Percentiles rank a stretch among this genome's conserved stretches.
Evolutionary conservation across 1,140 invertebrate genomes (phyloP).

Genomic region (Episyrphus balteatus): DNA sequence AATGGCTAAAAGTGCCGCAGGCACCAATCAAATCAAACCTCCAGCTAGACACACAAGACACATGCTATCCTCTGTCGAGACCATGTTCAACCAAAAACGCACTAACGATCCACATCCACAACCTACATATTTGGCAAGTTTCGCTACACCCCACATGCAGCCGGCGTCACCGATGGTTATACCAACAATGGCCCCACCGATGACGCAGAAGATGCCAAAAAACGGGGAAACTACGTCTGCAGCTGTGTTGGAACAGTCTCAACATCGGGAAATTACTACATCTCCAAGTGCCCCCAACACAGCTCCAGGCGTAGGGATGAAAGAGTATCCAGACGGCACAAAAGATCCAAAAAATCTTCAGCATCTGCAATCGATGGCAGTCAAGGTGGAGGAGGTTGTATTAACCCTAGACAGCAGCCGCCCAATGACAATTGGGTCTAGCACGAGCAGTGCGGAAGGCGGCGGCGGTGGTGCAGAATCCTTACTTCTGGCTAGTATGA

Average conservation of each 20-base stretch:
- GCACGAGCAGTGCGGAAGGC: slow-evolving; percentile 27
- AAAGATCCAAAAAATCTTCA: slow-evolving; percentile 1
- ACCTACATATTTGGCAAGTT: neutral
- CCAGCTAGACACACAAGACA: neutral
- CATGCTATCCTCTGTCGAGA: neutral
- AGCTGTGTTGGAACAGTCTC: slow-evolving; percentile 38
- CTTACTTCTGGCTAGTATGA: too few species aligned
- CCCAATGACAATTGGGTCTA: neutral
- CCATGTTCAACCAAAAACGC: too few species aligned
- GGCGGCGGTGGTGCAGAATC: slow-evolving; percentile 29
- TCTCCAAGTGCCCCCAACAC: slow-evolving; percentile 26
- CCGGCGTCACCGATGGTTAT: neutral
- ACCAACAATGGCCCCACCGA: neutral
- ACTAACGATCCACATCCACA: neutral
- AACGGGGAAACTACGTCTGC: slow-evolving; percentile 45
- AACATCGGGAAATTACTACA: slow-evolving; percentile 30
- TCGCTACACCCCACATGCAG: neutral
- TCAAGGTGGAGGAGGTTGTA: too few species aligned
- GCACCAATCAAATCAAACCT: neutral
- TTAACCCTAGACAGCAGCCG: neutral
- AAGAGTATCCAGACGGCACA: slow-evolving; percentile 14
- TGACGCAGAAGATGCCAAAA: slow-evolving; percentile 36
- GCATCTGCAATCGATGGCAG: neutral
- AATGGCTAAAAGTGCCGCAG: slow-evolving; percentile 29
- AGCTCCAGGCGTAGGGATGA: slow-evolving; percentile 24